These are phyloP conservation scores for Brachyhypopomus gauderio DNA, from an alignment of 2,113 vertebrate species.

Conservation along the genomic window DNA sequence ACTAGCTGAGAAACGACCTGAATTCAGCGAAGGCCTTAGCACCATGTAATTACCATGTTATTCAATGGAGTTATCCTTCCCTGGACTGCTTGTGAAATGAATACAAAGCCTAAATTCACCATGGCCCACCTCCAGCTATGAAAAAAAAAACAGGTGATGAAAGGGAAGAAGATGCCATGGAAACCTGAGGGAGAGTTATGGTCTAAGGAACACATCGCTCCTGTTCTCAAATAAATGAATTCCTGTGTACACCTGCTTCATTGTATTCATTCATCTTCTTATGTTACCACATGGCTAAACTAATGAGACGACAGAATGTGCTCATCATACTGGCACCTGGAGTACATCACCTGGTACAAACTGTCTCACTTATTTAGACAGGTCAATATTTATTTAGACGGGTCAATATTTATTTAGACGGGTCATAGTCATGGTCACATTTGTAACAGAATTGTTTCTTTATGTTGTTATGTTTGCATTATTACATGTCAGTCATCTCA, in stretches of 20 bases:
- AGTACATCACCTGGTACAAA: background rate
- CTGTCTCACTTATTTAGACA: background rate
- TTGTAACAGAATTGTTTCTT: too few relatives aligned
- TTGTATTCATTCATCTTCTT: slow-evolving; percentile 26
- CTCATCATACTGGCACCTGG: background rate
- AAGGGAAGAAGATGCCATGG: background rate
- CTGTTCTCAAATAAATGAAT: background rate
- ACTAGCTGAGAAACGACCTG: slow-evolving; percentile 33
- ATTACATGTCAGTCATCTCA: background rate
- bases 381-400: background rate
- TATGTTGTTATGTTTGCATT: background rate
- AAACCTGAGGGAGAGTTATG: too few relatives aligned
- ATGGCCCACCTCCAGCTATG: slow-evolving; percentile 39
- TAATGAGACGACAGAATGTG: background rate
- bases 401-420: background rate
- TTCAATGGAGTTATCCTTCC: slow-evolving; percentile 15
- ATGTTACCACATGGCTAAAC: background rate
- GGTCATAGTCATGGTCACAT: too few relatives aligned
- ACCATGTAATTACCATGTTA: slow-evolving; percentile 38
- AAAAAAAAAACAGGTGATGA: slow-evolving; percentile 16
- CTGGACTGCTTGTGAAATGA: slow-evolving; percentile 20
- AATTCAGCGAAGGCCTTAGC: slow-evolving; percentile 4
- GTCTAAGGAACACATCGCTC: too few relatives aligned
- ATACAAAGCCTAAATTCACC: background rate
- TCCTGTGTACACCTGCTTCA: background rate